Evolutionary conservation across 2,113 vertebrate genomes (phyloP), one percentile per base, ranked within the genome.

Genomic region (Ciconia maguari): DNA sequence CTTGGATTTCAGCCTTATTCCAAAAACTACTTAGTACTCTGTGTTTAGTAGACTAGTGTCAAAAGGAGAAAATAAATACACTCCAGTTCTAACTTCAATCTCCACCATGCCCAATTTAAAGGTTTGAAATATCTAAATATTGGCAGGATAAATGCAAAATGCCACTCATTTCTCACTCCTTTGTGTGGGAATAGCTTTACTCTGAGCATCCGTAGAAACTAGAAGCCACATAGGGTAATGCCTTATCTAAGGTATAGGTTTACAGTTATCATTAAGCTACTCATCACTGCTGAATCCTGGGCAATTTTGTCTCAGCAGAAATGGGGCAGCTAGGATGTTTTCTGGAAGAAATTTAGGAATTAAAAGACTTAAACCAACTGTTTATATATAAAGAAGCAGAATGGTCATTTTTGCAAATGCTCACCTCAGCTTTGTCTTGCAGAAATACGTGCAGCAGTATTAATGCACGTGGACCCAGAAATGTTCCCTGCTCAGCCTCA

Each of bases 401-500:
- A 79, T 14, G 20, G 12, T 57, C 12, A 34, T 77, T 74, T 94
- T 83, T 83, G 38, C 32, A 72, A 76, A 85, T 29, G 36, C 36
- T 84, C 24, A 32, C 49, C 11, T 88, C 48, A 64, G 79, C 90
- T 96, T 96, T 1, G 6, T 66, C 90, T 94, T 88, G 66, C 68
- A 74, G 75, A 77, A 96, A 11, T 95, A 94, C 75, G 93, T 97
- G 96, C 94, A 88, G 93, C 30, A 58, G 62, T 72, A 48, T 83
- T 70, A 85, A 54, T 60, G 75, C 82, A 83, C 7, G 1, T 48
- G 87, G 85, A 74, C 49, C 48, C 49, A 80, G 78, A 85, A 92
- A 66, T 51, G 94, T 93, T 95, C 94, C 71, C 82, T 96, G 75
- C 82, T 96, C 74, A 70, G 87, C 71, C 93, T 93, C 91, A 93